Conservation (phyloP, 2,888 invertebrate genomes). For the Xestia sexstrigata region DNA sequence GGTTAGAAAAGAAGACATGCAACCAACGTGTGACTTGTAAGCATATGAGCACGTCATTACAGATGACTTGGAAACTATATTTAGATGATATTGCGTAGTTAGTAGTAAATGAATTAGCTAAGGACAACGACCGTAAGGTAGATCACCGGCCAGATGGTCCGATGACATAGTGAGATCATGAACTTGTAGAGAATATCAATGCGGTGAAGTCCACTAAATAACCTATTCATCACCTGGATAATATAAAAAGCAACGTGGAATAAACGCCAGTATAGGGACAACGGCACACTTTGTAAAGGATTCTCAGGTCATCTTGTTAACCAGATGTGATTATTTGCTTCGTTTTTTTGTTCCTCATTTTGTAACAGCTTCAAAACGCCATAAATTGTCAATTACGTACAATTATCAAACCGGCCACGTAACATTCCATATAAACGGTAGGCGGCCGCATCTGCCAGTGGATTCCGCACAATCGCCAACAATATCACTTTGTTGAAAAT, state of each 20-base stretch:
- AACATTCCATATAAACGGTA: conserved; percentile 58
- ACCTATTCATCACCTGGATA: conserved; percentile 1
- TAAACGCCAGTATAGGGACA: not conserved
- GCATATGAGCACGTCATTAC: conserved; percentile 34
- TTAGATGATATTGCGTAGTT: conserved; percentile 53
- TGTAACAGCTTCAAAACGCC: conserved; percentile 30
- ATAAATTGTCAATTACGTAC: conserved; percentile 54
- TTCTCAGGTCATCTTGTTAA: conserved; percentile 4
- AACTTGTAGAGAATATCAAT: conserved; percentile 25
- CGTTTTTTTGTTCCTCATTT: conserved; percentile 8
- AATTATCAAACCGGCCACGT: conserved; percentile 46
- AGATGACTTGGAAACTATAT: conserved; percentile 46
- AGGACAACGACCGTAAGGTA: conserved; percentile 54
- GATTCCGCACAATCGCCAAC: conserved; percentile 61
- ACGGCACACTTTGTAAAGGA: not conserved
- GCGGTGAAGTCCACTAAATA: not conserved
- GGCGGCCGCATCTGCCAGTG: conserved; percentile 63
- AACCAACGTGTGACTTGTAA: conserved; percentile 45
- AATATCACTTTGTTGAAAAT: conserved; percentile 65
- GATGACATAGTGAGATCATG: conserved; percentile 39
- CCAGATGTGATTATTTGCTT: conserved; percentile 27
- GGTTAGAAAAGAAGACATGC: conserved; percentile 34
- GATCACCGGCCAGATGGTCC: conserved; percentile 42
- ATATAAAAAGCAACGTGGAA: not conserved
- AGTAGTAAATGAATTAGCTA: conserved; percentile 38